Evolutionary conservation across 2,888 invertebrate genomes (phyloP).

Genomic region (Clitarchus hookeri): DNA sequence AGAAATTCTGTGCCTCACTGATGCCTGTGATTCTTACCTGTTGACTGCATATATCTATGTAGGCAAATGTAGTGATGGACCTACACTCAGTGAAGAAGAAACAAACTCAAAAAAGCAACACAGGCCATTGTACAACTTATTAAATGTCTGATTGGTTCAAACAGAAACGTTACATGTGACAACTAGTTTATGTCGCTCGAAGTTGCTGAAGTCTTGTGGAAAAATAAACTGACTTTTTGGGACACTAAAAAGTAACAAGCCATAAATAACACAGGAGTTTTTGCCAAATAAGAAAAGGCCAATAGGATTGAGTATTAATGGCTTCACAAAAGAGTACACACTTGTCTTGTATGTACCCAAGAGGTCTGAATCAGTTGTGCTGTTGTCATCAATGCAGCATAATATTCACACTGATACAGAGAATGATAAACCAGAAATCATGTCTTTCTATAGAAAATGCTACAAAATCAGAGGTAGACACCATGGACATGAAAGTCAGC

Average conservation of each 20-base stretch:
- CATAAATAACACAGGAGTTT: constrained; percentile 39
- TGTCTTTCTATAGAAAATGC: background rate
- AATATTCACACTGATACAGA: background rate
- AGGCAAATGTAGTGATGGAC: constrained; percentile 38
- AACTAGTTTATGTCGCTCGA: constrained; percentile 46
- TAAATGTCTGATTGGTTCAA: constrained; percentile 39
- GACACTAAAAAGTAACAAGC: constrained; percentile 44
- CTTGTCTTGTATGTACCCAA: background rate
- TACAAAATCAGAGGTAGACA: background rate
- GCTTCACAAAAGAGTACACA: too few relatives aligned
- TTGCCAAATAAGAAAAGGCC: background rate
- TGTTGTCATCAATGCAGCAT: background rate
- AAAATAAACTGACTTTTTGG: constrained; percentile 43
- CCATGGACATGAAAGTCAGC: too few relatives aligned
- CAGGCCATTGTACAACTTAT: constrained; percentile 41
- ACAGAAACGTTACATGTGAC: constrained; percentile 46
- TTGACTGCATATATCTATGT: constrained; percentile 37
- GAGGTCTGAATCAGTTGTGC: background rate
- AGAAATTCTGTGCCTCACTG: constrained; percentile 40
- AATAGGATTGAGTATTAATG: background rate
- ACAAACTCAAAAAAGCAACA: constrained; percentile 39
- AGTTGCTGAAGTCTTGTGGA: constrained; percentile 39
- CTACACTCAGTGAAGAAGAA: constrained; percentile 33
- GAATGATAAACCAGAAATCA: background rate
- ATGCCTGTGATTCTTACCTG: constrained; percentile 41